A percentile compares a stretch with the other conserved stretches of the same genome.
These are phyloP conservation scores for Actinostola sp. DNA, from an alignment of 92 coral and sea anemone species.

Conservation along the genomic window DNA sequence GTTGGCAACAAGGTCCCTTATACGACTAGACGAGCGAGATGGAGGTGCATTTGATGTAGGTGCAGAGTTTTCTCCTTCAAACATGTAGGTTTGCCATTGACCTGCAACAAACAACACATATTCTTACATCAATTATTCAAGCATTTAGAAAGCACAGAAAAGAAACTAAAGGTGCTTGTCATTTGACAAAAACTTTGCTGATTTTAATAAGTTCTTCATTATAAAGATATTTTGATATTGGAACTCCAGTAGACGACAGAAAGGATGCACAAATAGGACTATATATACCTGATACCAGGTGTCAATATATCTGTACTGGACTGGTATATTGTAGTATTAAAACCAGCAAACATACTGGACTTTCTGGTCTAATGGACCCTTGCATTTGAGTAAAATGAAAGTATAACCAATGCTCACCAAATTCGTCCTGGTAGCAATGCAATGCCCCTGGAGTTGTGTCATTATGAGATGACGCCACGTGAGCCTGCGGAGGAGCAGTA, in stretches of 20 bases:
- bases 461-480: constrained; percentile 87
- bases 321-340: too few relatives aligned
- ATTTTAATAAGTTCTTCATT: too few relatives aligned
- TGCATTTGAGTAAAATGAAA: too few relatives aligned
- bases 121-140: neutral
- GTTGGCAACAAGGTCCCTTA: constrained; percentile 48
- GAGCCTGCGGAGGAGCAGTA: constrained; percentile 65
- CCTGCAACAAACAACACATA: constrained; percentile 34
- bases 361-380: too few relatives aligned
- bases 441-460: constrained; percentile 96
- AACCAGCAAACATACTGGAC: too few relatives aligned
- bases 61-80: constrained; percentile 47
- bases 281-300: too few relatives aligned
- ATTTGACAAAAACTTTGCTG: too few relatives aligned
- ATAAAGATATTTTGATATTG: too few relatives aligned
- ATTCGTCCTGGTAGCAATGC: constrained; percentile 89
- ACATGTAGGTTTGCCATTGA: constrained; percentile 80
- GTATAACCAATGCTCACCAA: constrained; percentile 74
- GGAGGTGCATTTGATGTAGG: constrained; percentile 33
- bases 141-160: neutral
- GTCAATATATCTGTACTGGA: too few relatives aligned
- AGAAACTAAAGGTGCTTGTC: neutral
- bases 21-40: constrained; percentile 67
- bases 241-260: too few relatives aligned
- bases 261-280: too few relatives aligned